Percentiles rank a stretch among this genome's conserved stretches.
Evolutionary conservation across 2,797 vertebrate genomes (phyloP).

Genomic region (Sebastes paucispinis): DNA sequence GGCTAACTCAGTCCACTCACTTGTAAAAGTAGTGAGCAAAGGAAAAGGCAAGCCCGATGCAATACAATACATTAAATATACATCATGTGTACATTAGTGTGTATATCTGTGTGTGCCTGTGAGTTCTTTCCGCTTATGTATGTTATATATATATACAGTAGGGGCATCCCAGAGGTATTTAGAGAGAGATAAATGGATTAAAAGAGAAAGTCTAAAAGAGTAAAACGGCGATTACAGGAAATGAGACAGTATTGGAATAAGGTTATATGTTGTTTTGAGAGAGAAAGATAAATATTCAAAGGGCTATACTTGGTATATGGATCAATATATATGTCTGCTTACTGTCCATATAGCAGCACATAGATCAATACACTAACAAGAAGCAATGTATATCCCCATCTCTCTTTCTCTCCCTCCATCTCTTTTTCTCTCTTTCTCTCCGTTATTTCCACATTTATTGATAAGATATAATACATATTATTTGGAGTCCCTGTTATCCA

Average conservation of each 20-base stretch:
- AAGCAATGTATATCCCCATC: constrained; percentile 53
- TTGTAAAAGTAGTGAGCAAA: constrained; percentile 35
- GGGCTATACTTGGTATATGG: constrained; percentile 51
- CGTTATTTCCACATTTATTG: constrained; percentile 55
- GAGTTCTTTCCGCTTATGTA: not conserved
- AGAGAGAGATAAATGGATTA: constrained; percentile 21
- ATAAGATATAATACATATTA: constrained; percentile 47
- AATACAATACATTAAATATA: constrained; percentile 22
- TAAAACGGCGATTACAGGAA: constrained; percentile 28
- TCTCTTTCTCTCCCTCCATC: constrained; percentile 7
- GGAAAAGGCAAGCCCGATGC: constrained; percentile 2
- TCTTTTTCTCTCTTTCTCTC: constrained; percentile 18
- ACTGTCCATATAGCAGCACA: constrained; percentile 54
- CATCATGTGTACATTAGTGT: not conserved
- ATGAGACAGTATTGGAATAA: constrained; percentile 26
- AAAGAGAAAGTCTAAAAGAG: constrained; percentile 8
- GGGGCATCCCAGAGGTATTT: not conserved
- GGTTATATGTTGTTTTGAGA: constrained; percentile 43
- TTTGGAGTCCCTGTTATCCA: constrained; percentile 43
- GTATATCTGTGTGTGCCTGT: not conserved
- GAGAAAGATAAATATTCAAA: constrained; percentile 52
- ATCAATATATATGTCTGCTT: constrained; percentile 68
- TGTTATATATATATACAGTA: not conserved
- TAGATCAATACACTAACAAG: constrained; percentile 68
- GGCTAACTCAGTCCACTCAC: constrained; percentile 39